Evolutionary conservation across 2,113 vertebrate species (phyloP).

Genomic region (Hypocryptadius cinnamomeus): DNA sequence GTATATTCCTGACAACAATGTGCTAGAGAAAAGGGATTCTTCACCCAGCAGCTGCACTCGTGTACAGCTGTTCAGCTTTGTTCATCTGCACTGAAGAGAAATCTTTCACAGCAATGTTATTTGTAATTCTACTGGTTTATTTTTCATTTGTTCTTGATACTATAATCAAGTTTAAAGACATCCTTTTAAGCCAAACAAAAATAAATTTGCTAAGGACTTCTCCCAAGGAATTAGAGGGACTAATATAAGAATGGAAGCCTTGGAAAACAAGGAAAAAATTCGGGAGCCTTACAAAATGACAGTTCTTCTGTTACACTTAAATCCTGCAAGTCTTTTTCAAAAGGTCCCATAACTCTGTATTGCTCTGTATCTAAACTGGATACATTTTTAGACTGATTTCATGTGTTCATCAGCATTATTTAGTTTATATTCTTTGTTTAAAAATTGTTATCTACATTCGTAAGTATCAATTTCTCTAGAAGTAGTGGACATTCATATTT

Average conservation of each 20-base stretch:
- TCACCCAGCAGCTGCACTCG: not conserved
- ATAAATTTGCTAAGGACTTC: not conserved
- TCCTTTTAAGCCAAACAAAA: not conserved
- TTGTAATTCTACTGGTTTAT: not conserved
- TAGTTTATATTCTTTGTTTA: slow-evolving; percentile 8
- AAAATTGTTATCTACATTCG: not conserved
- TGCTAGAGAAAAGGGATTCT: slow-evolving; percentile 24
- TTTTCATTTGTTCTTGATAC: not conserved
- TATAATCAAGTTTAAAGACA: not conserved
- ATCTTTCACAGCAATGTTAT: not conserved
- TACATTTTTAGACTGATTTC: not conserved
- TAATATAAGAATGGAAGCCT: not conserved
- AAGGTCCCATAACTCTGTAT: not conserved
- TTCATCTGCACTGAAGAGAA: slow-evolving; percentile 39
- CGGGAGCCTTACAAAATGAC: not conserved
- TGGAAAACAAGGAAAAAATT: not conserved
- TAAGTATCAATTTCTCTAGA: slow-evolving; percentile 8
- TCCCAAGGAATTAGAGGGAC: not conserved
- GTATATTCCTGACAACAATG: slow-evolving; percentile 36
- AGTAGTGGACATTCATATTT: not conserved
- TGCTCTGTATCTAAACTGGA: not conserved
- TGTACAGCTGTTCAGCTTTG: slow-evolving; percentile 2
- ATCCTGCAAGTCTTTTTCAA: not conserved
- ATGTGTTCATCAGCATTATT: not conserved
- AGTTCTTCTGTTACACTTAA: not conserved